Percentiles rank a stretch among this genome's conserved stretches.
Conservation (phyloP, 2,797 vertebrate genomes). For the Myotis daubentonii region DNA sequence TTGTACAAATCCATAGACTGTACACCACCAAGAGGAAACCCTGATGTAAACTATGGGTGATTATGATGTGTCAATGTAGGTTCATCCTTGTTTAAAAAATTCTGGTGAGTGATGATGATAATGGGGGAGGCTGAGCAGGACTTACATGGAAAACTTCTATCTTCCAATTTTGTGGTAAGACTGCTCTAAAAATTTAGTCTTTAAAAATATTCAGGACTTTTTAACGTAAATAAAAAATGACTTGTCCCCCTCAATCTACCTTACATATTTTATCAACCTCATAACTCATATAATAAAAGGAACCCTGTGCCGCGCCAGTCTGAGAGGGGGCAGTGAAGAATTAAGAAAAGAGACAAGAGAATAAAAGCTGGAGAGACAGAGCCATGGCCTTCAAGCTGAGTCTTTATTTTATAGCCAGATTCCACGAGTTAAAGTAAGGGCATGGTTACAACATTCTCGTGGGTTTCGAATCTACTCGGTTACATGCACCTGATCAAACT, state of each 20-base stretch:
- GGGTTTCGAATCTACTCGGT: too few species aligned
- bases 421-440: too few species aligned
- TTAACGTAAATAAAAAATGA: slow-evolving; percentile 3
- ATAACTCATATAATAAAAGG: not conserved
- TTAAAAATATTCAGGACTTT: not conserved
- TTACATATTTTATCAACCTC: not conserved
- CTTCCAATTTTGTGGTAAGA: not conserved
- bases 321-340: too few species aligned
- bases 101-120: not conserved
- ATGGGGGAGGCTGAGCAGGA: not conserved
- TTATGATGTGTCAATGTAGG: not conserved
- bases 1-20: not conserved
- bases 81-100: not conserved
- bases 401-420: too few species aligned
- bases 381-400: too few species aligned
- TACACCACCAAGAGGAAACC: not conserved
- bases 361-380: too few species aligned
- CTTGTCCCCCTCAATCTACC: not conserved
- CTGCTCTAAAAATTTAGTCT: not conserved
- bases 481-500: too few species aligned
- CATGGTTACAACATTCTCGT: too few species aligned
- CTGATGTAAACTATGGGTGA: not conserved
- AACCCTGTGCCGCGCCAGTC: not conserved
- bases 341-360: too few species aligned
- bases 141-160: not conserved